Conservation (phyloP, 2,888 invertebrate species). For the Craniophora ligustri region DNA sequence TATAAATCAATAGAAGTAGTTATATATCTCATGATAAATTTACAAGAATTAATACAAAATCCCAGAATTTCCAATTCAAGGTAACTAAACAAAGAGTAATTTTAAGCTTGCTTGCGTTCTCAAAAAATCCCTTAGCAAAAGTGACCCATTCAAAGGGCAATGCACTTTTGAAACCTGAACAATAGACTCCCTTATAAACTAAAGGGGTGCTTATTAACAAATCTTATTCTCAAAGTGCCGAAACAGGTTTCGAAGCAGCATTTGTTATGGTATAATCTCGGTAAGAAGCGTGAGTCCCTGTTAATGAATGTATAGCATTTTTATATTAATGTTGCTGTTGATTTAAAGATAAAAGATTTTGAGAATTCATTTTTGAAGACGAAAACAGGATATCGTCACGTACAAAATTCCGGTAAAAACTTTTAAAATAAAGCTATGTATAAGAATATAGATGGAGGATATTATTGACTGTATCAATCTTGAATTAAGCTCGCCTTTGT, state of each 20-base stretch:
- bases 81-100: constrained; percentile 15
- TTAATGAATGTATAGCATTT: constrained; percentile 24
- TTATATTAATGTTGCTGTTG: constrained; percentile 20
- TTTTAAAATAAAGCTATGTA: too few species aligned
- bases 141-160: constrained; percentile 67
- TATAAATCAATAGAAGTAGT: too few species aligned
- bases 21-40: too few species aligned
- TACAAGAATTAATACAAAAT: too few species aligned
- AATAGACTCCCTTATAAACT: constrained; percentile 59
- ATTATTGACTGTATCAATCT: too few species aligned
- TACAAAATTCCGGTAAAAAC: too few species aligned
- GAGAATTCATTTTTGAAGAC: not conserved
- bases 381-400: not conserved
- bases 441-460: too few species aligned
- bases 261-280: constrained; percentile 44
- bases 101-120: constrained; percentile 5
- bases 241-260: constrained; percentile 58
- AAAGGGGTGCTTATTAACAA: constrained; percentile 54
- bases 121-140: constrained; percentile 47
- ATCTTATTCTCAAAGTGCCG: constrained; percentile 38
- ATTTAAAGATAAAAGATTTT: constrained; percentile 6
- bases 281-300: constrained; percentile 24
- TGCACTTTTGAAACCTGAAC: constrained; percentile 64
- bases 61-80: not conserved
- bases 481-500: too few species aligned